Evolutionary conservation across 2,888 invertebrate genomes (phyloP).

Genomic region (Sycophila texana): DNA sequence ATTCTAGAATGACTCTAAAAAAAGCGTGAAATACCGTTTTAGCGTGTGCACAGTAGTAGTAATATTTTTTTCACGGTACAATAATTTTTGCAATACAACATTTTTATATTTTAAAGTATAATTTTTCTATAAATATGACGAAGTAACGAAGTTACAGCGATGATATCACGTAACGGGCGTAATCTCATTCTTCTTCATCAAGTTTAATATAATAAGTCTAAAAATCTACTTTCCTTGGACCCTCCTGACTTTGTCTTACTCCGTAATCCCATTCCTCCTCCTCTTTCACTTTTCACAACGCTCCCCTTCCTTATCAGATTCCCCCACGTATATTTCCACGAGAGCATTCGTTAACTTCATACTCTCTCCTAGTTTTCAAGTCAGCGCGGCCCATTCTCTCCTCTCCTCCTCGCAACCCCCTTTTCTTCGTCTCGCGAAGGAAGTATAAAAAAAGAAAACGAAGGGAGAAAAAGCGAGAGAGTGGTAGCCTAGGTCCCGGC

Average conservation of each 20-base stretch:
- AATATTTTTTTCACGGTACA: no score
- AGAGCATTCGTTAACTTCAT: constrained; percentile 41
- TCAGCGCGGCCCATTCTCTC: neutral
- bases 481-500: constrained; percentile 2
- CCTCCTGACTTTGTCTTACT: neutral
- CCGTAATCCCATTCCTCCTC: constrained; percentile 1
- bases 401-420: constrained; percentile 14
- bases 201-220: no score
- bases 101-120: no score
- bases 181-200: no score
- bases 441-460: constrained; percentile 14
- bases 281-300: constrained; percentile 8
- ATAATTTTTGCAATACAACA: no score
- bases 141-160: no score
- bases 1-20: no score
- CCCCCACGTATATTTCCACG: constrained; percentile 26
- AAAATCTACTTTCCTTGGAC: no score
- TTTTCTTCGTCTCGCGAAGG: constrained; percentile 12
- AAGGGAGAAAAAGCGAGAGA: neutral
- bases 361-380: constrained; percentile 35
- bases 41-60: no score
- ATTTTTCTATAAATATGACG: no score
- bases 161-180: no score
- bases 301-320: neutral
- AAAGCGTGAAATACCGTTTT: no score